phyloP scores from a whole-genome alignment of 1,140 invertebrate species.

The Solenopsis fugax region DNA sequence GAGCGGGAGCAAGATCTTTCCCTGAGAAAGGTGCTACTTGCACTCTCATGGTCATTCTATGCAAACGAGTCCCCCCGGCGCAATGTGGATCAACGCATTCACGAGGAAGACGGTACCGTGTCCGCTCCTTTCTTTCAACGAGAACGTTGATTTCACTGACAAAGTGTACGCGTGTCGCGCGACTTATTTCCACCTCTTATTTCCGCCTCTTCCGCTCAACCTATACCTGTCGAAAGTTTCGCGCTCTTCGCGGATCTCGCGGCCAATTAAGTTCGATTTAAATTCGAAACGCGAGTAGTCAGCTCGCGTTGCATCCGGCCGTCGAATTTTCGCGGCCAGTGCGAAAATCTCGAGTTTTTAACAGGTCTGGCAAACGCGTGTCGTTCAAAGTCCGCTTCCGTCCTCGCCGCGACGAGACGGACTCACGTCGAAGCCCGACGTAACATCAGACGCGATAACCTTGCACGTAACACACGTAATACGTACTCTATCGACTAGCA shows the following conservation, averaged over 20 bases:
- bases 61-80: constrained; percentile 74
- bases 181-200: neutral
- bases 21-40: constrained; percentile 83
- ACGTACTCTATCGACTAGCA: neutral
- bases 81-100: constrained; percentile 75
- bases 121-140: constrained; percentile 13
- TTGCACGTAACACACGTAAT: neutral
- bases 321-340: neutral
- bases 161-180: constrained; percentile 9
- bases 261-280: neutral
- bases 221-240: neutral
- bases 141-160: constrained; percentile 55
- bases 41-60: constrained; percentile 82
- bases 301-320: neutral
- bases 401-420: neutral
- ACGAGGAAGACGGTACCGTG: neutral
- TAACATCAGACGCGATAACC: no score
- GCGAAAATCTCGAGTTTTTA: neutral
- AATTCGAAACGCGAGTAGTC: neutral
- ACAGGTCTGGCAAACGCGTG: constrained; percentile 6
- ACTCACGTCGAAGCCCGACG: no score
- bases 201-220: neutral
- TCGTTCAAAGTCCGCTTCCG: constrained; percentile 11
- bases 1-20: constrained; percentile 49
- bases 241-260: neutral